These are phyloP conservation scores for Contarinia nasturtii DNA, from an alignment of 1,140 invertebrate species.

Conservation along the genomic window DNA sequence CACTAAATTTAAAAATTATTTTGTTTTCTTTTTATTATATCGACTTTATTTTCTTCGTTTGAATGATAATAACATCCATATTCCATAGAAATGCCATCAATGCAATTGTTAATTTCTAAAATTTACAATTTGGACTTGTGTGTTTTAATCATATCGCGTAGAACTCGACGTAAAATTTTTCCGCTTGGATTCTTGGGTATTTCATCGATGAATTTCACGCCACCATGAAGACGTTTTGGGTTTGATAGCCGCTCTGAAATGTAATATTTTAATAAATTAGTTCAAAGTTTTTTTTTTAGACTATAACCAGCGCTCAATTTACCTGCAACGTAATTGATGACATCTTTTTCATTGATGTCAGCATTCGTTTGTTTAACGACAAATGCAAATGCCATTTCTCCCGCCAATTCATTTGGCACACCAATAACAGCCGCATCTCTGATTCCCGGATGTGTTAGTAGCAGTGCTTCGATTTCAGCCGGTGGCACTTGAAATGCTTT, in stretches of 20 bases:
- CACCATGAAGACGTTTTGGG: conserved; percentile 34
- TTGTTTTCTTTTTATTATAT: too few species aligned
- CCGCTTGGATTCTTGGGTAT: conserved; percentile 46
- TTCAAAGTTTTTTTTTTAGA: not conserved
- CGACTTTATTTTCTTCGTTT: too few species aligned
- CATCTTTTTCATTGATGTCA: conserved; percentile 21
- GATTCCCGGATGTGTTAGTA: conserved; percentile 42
- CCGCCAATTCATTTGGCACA: conserved; percentile 32
- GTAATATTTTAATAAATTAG: not conserved
- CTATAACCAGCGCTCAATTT: not conserved
- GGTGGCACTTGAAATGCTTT: conserved; percentile 34
- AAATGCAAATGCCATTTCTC: conserved; percentile 44
- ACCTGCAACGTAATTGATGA: conserved; percentile 26
- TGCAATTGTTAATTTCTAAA: too few species aligned
- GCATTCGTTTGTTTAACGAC: conserved; percentile 26
- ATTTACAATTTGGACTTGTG: not conserved
- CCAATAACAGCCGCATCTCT: conserved; percentile 47
- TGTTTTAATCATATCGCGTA: conserved; percentile 16
- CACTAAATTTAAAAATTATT: too few species aligned
- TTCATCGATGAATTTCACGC: conserved; percentile 36
- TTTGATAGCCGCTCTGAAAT: conserved; percentile 11
- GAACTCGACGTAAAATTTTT: conserved; percentile 40
- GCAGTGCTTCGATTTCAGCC: conserved; percentile 41
- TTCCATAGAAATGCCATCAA: too few species aligned
- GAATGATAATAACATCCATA: too few species aligned